Conservation (phyloP, 1,140 invertebrate species). For the Drosophila simulans region DNA sequence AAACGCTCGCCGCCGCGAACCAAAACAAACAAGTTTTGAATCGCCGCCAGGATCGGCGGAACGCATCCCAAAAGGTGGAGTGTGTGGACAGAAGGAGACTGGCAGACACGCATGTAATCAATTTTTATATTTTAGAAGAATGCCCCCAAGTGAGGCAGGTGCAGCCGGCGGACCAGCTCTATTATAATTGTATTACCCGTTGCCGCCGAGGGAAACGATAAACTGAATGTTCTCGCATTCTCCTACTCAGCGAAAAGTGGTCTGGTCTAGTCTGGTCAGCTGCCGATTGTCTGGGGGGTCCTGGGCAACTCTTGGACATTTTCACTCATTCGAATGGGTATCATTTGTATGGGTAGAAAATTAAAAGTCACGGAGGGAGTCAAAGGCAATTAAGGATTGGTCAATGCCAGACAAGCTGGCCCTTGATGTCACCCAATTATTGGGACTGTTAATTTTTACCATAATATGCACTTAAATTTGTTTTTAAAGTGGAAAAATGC, state of each 20-base stretch:
- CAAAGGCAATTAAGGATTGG: neutral
- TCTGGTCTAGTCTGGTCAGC: conserved; percentile 21
- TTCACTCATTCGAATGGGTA: conserved; percentile 9
- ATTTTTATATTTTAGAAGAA: conserved; percentile 77
- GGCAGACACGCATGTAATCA: conserved; percentile 73
- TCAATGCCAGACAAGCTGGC: conserved; percentile 7
- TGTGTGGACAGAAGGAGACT: conserved; percentile 22
- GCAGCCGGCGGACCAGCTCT: conserved; percentile 45
- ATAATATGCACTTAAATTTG: neutral
- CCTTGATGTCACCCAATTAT: neutral
- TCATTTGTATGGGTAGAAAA: neutral
- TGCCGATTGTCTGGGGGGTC: conserved; percentile 27
- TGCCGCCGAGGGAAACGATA: conserved; percentile 76
- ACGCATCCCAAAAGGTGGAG: conserved; percentile 20
- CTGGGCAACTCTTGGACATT: conserved; percentile 4
- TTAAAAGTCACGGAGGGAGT: neutral
- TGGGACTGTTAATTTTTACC: neutral
- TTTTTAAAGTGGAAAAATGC: neutral
- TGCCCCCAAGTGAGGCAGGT: conserved; percentile 64
- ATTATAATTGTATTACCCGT: conserved; percentile 85
- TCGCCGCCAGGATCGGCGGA: conserved; percentile 6
- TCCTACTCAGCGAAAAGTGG: conserved; percentile 38
- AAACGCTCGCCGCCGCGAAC: conserved; percentile 50
- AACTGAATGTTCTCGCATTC: conserved; percentile 59
- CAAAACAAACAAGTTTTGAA: conserved; percentile 64